These are phyloP conservation scores for Burhinus oedicnemus DNA, from an alignment of 2,113 vertebrate species.

Conservation along the genomic window DNA sequence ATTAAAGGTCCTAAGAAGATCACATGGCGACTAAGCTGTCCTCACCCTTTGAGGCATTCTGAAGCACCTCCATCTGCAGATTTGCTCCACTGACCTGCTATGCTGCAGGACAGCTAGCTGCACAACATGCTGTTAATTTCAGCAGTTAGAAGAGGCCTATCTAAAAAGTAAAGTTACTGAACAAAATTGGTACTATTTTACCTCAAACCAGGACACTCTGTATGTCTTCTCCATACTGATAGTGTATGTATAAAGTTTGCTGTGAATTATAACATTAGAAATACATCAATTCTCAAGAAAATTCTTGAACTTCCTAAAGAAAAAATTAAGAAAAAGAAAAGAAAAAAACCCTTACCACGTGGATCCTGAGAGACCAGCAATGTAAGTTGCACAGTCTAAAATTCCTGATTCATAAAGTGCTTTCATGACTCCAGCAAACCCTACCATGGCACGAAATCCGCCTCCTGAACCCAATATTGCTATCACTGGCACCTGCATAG, in stretches of 20 bases:
- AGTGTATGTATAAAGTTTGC: neutral
- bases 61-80: neutral
- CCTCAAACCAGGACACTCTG: neutral
- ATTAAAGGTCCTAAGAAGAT: neutral
- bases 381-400: conserved; percentile 91
- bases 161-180: no score
- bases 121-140: no score
- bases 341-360: conserved; percentile 84
- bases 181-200: no score
- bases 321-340: neutral
- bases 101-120: neutral
- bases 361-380: conserved; percentile 95
- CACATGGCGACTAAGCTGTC: neutral
- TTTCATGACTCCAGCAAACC: conserved; percentile 96
- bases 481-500: conserved; percentile 90
- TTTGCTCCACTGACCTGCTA: neutral
- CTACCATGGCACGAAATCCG: conserved; percentile 95
- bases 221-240: neutral
- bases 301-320: neutral
- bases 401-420: conserved; percentile 92
- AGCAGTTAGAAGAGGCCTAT: no score
- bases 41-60: neutral
- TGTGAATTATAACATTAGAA: neutral
- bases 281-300: neutral
- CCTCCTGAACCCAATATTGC: conserved; percentile 94